Evolutionary conservation across 2,888 invertebrate genomes (phyloP).

Genomic region (Eurois occulta): DNA sequence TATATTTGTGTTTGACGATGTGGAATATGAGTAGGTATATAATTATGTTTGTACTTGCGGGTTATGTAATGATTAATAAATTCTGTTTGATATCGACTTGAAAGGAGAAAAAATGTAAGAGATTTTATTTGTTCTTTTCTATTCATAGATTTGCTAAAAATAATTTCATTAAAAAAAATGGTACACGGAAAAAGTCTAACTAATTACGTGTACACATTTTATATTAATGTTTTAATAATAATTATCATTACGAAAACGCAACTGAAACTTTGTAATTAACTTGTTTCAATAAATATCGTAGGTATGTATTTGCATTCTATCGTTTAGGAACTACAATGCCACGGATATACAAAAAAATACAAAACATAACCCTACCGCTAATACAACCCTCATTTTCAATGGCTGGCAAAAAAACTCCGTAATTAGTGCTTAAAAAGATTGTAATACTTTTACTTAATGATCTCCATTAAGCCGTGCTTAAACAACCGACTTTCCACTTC

Average conservation of each 20-base stretch:
- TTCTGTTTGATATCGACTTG: neutral
- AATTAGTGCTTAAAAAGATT: slow-evolving; percentile 35
- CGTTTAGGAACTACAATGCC: neutral
- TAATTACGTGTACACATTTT: neutral
- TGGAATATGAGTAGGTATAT: slow-evolving; percentile 11
- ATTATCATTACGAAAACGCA: neutral
- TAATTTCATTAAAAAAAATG: neutral
- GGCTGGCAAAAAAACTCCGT: slow-evolving; percentile 1
- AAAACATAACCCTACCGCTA: slow-evolving; percentile 2
- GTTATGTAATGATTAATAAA: slow-evolving; percentile 12
- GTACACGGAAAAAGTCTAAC: neutral
- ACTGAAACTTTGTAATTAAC: neutral
- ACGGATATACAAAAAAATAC: neutral
- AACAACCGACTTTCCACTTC: slow-evolving; percentile 40
- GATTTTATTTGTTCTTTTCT: neutral
- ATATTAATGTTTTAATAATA: neutral
- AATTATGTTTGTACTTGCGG: slow-evolving; percentile 1
- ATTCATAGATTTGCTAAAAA: neutral
- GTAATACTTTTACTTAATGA: slow-evolving; percentile 50
- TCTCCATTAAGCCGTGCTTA: slow-evolving; percentile 45
- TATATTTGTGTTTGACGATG: slow-evolving; percentile 9
- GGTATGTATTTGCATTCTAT: neutral
- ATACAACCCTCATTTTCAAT: slow-evolving; percentile 32
- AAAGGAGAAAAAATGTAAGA: neutral
- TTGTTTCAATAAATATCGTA: neutral